Evolutionary conservation across 2,888 invertebrate genomes (phyloP).

Genomic region (Rhogogaster chlorosoma): DNA sequence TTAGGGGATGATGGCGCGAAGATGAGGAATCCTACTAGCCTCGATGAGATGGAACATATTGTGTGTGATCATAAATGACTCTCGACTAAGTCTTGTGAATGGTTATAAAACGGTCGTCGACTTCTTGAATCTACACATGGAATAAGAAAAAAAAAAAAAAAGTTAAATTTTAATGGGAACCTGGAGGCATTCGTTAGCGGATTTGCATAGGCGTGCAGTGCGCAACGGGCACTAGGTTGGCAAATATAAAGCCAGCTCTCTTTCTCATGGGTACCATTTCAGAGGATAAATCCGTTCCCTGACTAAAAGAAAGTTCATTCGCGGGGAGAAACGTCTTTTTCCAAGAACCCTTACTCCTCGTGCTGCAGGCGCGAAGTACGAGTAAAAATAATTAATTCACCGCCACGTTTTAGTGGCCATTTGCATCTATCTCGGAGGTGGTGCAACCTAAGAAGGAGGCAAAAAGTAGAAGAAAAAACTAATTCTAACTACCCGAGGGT

Average conservation of each 20-base stretch:
- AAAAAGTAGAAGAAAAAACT: background rate
- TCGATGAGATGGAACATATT: background rate
- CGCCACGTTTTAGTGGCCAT: conserved; percentile 38
- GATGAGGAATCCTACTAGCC: background rate
- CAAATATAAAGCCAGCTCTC: conserved; percentile 58
- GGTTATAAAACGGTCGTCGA: background rate
- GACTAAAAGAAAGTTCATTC: conserved; percentile 64
- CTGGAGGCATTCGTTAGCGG: conserved; percentile 13
- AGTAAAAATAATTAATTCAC: conserved; percentile 48
- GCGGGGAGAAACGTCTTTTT: conserved; percentile 21
- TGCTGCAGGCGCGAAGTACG: background rate
- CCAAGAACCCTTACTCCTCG: background rate
- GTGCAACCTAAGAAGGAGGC: background rate
- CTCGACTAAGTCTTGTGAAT: background rate
- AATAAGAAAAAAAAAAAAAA: background rate
- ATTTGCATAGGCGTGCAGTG: conserved; percentile 38
- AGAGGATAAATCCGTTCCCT: conserved; percentile 66
- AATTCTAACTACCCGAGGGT: background rate
- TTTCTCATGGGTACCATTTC: conserved; percentile 67
- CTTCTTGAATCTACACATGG: background rate
- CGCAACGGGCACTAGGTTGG: conserved; percentile 48
- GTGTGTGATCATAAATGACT: background rate
- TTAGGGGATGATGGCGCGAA: background rate
- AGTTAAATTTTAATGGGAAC: conserved; percentile 26
- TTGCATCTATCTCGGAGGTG: conserved; percentile 32